phyloP scores from a whole-genome alignment of 1,140 invertebrate genomes.

The Marisa cornuarietis region DNA sequence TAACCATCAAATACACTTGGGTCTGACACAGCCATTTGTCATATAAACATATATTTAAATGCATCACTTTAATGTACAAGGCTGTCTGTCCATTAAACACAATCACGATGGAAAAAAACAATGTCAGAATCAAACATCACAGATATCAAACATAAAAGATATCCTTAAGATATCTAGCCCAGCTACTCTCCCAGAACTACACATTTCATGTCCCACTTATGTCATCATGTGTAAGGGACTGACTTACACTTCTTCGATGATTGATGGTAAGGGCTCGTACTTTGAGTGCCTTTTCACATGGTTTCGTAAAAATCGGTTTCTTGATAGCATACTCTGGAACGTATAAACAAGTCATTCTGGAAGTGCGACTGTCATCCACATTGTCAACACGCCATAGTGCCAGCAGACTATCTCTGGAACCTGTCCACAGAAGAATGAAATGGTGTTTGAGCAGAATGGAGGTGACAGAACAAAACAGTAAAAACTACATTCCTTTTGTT shows the following conservation, averaged over 20 bases:
- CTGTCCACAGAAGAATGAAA: slow-evolving; percentile 30
- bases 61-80: too few species aligned
- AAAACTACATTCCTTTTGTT: too few species aligned
- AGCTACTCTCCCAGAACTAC: too few species aligned
- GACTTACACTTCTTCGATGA: slow-evolving; percentile 65
- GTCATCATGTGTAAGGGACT: neutral
- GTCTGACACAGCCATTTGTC: too few species aligned
- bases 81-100: too few species aligned
- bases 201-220: neutral
- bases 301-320: slow-evolving; percentile 78
- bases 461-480: too few species aligned
- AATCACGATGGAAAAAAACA: too few species aligned
- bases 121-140: too few species aligned
- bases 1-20: too few species aligned
- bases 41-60: too few species aligned
- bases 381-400: slow-evolving; percentile 69
- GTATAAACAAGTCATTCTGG: slow-evolving; percentile 43
- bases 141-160: too few species aligned
- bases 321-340: slow-evolving; percentile 68
- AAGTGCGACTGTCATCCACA: slow-evolving; percentile 40
- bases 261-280: slow-evolving; percentile 90
- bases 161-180: too few species aligned
- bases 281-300: slow-evolving; percentile 78
- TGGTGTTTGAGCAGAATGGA: neutral
- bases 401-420: slow-evolving; percentile 81